Evolutionary conservation across 2,888 invertebrate species (phyloP).

Genomic region (Mimachlamys varia): DNA sequence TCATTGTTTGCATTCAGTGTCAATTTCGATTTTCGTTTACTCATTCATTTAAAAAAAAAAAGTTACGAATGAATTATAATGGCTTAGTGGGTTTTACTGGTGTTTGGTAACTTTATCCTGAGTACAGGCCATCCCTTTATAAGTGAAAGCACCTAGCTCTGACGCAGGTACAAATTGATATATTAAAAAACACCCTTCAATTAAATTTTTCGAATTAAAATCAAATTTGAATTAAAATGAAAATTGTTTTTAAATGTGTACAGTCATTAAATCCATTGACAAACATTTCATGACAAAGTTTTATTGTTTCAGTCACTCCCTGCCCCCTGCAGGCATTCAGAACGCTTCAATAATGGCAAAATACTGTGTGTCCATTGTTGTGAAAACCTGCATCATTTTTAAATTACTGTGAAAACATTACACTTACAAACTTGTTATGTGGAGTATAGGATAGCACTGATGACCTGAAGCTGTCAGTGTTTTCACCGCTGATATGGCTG

Average conservation of each 20-base stretch:
- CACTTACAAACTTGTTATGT: neutral
- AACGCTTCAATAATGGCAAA: neutral
- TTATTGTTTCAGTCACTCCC: neutral
- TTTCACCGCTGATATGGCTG: neutral
- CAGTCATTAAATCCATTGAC: neutral
- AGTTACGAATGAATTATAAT: neutral
- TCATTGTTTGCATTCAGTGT: neutral
- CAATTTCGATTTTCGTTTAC: neutral
- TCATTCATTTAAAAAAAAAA: neutral
- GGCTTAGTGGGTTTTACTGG: neutral
- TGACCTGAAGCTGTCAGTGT: neutral
- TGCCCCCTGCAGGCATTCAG: neutral
- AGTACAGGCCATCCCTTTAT: neutral
- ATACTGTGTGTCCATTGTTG: neutral
- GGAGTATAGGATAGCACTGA: neutral
- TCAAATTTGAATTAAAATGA: neutral
- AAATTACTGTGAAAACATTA: neutral
- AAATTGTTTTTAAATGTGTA: no score
- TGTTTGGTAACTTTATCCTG: neutral
- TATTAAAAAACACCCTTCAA: neutral
- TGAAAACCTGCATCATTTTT: neutral
- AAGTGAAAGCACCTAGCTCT: neutral
- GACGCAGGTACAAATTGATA: neutral
- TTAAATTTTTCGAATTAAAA: constrained; percentile 12
- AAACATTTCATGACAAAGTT: neutral